Base-by-base conservation (phyloP, 2,797 vertebrate genomes). In the Chloroceryle amazona region DNA sequence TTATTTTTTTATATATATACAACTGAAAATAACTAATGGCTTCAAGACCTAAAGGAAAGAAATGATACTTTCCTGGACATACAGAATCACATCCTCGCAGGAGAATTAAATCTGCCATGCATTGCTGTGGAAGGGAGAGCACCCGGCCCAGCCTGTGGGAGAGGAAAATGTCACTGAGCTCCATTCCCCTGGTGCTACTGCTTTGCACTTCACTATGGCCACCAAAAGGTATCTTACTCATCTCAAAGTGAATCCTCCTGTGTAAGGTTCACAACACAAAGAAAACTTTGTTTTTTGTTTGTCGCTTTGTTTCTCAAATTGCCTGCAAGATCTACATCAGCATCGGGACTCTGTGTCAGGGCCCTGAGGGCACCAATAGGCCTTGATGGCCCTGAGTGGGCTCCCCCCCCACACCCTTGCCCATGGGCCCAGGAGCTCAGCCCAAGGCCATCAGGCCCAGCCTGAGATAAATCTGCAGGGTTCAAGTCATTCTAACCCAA, bases 11-110 rank as follows among this genome's bases (percentile, higher is more conserved):
- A 91, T 22, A 22, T 39, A 46, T 22, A 86, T 68, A 52, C 9
- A 87, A 44, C 28, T 22, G 63, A 42, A 62, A 74, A 90, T 15
- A 67, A 81, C 65, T 51, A 87, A 71, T 44, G 52, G 62, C 15
- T 95, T 95, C 33, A 37, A 66, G 44, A 87, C 13, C 79, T 62
- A 89, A 72, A 73, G 9, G 47, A 81, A 87, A 83, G 18, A 88
- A 85, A 87, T 19, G 9, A 2, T 44, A 14, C 70, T 91, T 68
- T 58, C 41, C 37, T 49, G 51, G n/a, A 75, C 20, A 28, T 63
- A 29, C 1, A 55, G 33, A 60, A 85, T 41, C 65, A 65, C 44
- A 81, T 26, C 29, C 67, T 61, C 5, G 0, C 0, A 6, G 62
- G 49, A 74, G 62, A 72, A 89, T n/a, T 37, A 61, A 71, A 47